Percentiles rank a stretch among this genome's conserved stretches.
Conservation (phyloP, 2,113 vertebrate species). For the Engystomops pustulosus region DNA sequence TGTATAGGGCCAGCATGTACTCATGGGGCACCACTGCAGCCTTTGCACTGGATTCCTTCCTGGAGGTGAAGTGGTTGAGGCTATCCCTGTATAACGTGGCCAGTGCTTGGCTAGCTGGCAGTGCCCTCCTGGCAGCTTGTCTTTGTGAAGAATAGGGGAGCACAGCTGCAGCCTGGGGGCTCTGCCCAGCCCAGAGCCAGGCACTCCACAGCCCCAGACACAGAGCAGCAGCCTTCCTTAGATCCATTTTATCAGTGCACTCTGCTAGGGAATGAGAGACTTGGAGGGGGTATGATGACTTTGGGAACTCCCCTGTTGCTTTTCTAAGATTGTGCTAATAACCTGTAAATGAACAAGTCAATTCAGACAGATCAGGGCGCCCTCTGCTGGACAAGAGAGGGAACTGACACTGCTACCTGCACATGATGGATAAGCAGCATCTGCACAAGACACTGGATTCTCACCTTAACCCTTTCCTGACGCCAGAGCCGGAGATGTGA, state of each 20-base stretch:
- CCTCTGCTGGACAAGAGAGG: slow-evolving; percentile 40
- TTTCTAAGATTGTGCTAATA: slow-evolving; percentile 78
- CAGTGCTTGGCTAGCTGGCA: slow-evolving; percentile 38
- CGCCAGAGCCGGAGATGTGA: too few species aligned
- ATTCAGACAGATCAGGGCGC: slow-evolving; percentile 61
- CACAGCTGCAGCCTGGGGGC: slow-evolving; percentile 55
- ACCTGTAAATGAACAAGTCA: slow-evolving; percentile 67
- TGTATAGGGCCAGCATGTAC: slow-evolving; percentile 86
- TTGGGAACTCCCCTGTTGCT: slow-evolving; percentile 74
- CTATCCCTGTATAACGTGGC: slow-evolving; percentile 30
- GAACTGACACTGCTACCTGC: neutral
- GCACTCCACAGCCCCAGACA: slow-evolving; percentile 73
- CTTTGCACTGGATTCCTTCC: slow-evolving; percentile 63
- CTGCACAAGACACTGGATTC: neutral
- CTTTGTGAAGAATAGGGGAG: slow-evolving; percentile 11
- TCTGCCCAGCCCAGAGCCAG: slow-evolving; percentile 66
- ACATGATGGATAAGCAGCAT: neutral
- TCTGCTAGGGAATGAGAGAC: slow-evolving; percentile 65
- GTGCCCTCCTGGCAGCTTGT: slow-evolving; percentile 30
- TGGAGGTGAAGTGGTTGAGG: slow-evolving; percentile 25
- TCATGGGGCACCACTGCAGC: slow-evolving; percentile 78
- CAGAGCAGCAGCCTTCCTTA: slow-evolving; percentile 73
- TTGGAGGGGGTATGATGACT: slow-evolving; percentile 66
- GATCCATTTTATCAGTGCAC: slow-evolving; percentile 73
- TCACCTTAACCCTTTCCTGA: neutral